phyloP scores from a whole-genome alignment of 2,797 vertebrate species.

The Phalanger gymnotis region DNA sequence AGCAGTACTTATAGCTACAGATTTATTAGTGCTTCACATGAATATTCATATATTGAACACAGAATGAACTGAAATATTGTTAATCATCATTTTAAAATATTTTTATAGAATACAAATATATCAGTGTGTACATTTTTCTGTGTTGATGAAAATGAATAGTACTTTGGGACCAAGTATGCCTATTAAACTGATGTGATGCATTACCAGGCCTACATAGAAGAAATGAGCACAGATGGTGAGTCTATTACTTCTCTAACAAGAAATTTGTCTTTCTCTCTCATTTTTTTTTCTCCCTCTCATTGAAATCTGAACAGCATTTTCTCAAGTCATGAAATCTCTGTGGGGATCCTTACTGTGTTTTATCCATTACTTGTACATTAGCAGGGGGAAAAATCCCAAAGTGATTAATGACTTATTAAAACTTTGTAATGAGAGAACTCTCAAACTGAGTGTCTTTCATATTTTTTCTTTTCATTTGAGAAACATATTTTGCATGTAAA shows the following conservation, averaged over 20 bases:
- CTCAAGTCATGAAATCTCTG: conserved; percentile 72
- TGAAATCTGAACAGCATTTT: conserved; percentile 75
- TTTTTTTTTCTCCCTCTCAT: conserved; percentile 59
- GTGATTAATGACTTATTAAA: conserved; percentile 77
- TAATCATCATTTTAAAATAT: conserved; percentile 78
- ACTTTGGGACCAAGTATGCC: conserved; percentile 73
- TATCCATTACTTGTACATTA: conserved; percentile 70
- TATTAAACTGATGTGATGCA: conserved; percentile 79
- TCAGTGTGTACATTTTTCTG: conserved; percentile 46
- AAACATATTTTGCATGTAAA: conserved; percentile 71
- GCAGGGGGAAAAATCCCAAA: conserved; percentile 58
- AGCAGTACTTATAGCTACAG: conserved; percentile 1
- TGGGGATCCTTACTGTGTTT: conserved; percentile 73
- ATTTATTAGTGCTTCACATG: conserved; percentile 57
- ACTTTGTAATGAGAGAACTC: conserved; percentile 73
- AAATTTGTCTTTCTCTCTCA: conserved; percentile 56
- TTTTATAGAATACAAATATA: conserved; percentile 77
- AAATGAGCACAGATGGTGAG: conserved; percentile 80
- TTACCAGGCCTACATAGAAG: conserved; percentile 73
- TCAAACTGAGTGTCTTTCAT: conserved; percentile 65
- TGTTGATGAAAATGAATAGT: conserved; percentile 80
- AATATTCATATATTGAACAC: conserved; percentile 72
- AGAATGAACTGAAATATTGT: conserved; percentile 65
- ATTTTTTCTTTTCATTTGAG: conserved; percentile 56
- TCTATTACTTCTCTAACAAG: conserved; percentile 79